Evolutionary conservation across 2,888 invertebrate species (phyloP), one percentile per base, ranked within the genome.

Genomic region (Itoplectis maculator): DNA sequence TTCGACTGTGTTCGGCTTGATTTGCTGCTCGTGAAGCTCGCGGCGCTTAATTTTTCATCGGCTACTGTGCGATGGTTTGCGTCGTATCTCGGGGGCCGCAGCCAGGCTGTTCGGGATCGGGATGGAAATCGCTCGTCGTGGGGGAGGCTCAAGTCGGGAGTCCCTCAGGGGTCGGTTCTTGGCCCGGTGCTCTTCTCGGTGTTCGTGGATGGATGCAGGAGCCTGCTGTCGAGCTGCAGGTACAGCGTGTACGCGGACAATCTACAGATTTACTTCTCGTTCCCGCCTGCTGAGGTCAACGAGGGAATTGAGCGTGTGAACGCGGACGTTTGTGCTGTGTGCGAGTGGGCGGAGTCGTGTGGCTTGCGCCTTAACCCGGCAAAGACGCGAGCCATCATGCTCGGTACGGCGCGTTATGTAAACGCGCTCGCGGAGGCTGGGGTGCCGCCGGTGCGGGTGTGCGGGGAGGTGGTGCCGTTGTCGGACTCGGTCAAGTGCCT

Each of bases 371-470:
- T 79, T 0, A 79, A 79, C 15, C 1, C 65, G 0, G 11, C 61
- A 0, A 79, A 79, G 18, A 79, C 79, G 2, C 8, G 51, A n/a
- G 73, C 51, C 3, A 61, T 79, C 0, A 9, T 73, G 0, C 13
- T 79, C 4, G 63, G 79, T 6, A 54, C 66, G 7, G 29, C 54
- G 0, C 37, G 40, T 11, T 51, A 68, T 15, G 35, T 76, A 1
- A 76, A 72, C 23, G 13, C 7, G 2, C 35, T 70, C 6, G 20
- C 6, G 20, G 0, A 35, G 42, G 11, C 11, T 1, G 42, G 42
- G 42, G 42, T 42, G 13, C 42, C 42, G 8, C 42, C 42, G 11
- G 7, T 42, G 4, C 2, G 2, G 2, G 42, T 42, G 8, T 2
- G 13, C 5, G 11, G 8, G 13, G 42, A 42, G 5, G 11, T 8